Conservation (phyloP, 2,113 vertebrate species). For the Hemiprocne comata region DNA sequence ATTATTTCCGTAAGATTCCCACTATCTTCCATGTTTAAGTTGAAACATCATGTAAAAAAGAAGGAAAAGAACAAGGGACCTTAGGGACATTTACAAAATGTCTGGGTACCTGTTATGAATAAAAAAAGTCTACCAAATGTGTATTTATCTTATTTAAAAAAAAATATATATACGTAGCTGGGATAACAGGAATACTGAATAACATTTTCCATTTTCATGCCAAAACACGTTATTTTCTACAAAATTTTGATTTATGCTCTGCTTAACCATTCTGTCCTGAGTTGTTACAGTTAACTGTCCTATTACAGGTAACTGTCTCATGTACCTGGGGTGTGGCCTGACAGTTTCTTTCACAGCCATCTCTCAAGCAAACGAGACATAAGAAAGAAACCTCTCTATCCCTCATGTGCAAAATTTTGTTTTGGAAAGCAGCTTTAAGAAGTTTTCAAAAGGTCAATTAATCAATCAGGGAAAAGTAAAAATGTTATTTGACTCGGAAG, state of each 20-base stretch:
- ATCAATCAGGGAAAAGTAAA: constrained; percentile 62
- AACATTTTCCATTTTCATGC: not conserved
- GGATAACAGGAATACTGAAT: not conserved
- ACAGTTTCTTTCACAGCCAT: not conserved
- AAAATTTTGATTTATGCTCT: not conserved
- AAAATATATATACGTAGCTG: no score
- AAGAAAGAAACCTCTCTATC: not conserved
- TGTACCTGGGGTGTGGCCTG: not conserved
- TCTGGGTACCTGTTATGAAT: not conserved
- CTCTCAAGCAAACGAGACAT: not conserved
- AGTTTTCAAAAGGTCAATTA: constrained; percentile 66
- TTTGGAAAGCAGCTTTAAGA: constrained; percentile 24
- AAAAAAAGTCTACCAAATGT: not conserved
- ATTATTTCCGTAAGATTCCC: not conserved
- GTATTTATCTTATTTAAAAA: not conserved
- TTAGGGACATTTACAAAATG: not conserved
- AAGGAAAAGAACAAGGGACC: not conserved
- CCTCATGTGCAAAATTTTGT: constrained; percentile 41
- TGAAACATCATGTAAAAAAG: not conserved
- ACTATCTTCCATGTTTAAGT: not conserved
- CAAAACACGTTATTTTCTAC: not conserved
- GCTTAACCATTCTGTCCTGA: not conserved
- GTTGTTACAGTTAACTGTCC: not conserved
- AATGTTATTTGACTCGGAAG: constrained; percentile 41
- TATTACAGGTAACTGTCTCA: no score